Base-by-base conservation (phyloP, 2,113 vertebrate genomes). In the Lota lota region DNA sequence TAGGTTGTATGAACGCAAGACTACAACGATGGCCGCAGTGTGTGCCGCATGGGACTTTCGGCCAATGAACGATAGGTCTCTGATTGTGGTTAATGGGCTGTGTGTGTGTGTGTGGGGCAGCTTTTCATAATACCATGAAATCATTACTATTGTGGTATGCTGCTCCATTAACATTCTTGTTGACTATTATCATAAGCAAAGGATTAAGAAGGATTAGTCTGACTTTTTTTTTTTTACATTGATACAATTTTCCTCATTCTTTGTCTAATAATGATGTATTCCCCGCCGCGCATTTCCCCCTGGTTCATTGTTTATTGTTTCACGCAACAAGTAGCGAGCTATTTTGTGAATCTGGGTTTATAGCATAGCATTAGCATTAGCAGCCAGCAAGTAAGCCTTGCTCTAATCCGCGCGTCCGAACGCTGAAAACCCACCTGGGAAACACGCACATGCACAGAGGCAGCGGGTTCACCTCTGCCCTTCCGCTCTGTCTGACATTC, bases 271-370 rank as follows among this genome's bases (percentile, higher is more conserved):
- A 47, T 47, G 40, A 47, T 47, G 68, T 67, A 19, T 22, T 58
- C 22, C 21, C 10, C 57, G 59, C 62, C 70, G 18, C 36, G 6
- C 6, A 5, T 14, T 56, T 17, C 64, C 66, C 22, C 18, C 20
- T 54, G 22, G 21, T 24, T 78, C 74, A 82, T 86, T 86, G 85
- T 86, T 73, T 80, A 79, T 84, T 83, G 81, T 86, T 89, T 63
- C 79, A 71, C 61, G 73, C 22, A 66, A 60, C 69, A 76, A 79
- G 63, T 64, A 74, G 71, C 17, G 3, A 72, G 57, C 77, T 78
- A 77, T 86, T 72, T 33, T 62, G 7, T 57, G 64, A 80, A 79
- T 33, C 54, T 54, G 64, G 64, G 50, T 77, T 79, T 76, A 80
- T 63, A 67, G 20, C 8, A 33, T 22, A 59, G 67, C 67, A 67